phyloP scores from a whole-genome alignment of 2,113 vertebrate species.

The Pelecanoides urinatrix region DNA sequence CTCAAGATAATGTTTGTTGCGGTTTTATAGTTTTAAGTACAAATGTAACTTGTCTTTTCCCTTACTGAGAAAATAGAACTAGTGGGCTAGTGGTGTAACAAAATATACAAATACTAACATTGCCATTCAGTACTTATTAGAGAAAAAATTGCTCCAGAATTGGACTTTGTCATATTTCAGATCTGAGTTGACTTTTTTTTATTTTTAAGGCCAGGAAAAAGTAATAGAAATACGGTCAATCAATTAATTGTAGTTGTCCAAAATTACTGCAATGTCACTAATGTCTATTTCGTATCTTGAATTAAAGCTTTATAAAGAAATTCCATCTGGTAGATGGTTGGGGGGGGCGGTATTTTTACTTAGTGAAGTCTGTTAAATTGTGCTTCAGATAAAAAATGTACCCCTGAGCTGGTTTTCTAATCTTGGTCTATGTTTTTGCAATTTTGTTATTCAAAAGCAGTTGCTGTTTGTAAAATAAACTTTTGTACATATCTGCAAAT shows the following conservation, averaged over 20 bases:
- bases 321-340: neutral
- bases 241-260: neutral
- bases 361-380: conserved; percentile 33
- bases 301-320: conserved; percentile 11
- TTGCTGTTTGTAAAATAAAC: conserved; percentile 65
- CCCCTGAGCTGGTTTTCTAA: conserved; percentile 67
- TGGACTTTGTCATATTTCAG: neutral
- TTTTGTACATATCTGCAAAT: conserved; percentile 67
- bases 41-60: neutral
- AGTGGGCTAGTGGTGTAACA: neutral
- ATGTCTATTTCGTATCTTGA: neutral
- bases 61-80: neutral
- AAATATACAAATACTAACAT: neutral
- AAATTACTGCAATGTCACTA: neutral
- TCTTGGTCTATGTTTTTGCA: conserved; percentile 42
- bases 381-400: conserved; percentile 33
- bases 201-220: neutral
- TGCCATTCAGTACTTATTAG: neutral
- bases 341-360: conserved; percentile 39
- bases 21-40: neutral
- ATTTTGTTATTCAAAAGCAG: conserved; percentile 59
- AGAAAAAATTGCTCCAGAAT: neutral
- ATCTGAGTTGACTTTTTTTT: neutral
- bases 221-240: accelerated
- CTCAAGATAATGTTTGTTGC: neutral